phyloP scores from a whole-genome alignment of 1,140 invertebrate species.

The Drosophila lini region DNA sequence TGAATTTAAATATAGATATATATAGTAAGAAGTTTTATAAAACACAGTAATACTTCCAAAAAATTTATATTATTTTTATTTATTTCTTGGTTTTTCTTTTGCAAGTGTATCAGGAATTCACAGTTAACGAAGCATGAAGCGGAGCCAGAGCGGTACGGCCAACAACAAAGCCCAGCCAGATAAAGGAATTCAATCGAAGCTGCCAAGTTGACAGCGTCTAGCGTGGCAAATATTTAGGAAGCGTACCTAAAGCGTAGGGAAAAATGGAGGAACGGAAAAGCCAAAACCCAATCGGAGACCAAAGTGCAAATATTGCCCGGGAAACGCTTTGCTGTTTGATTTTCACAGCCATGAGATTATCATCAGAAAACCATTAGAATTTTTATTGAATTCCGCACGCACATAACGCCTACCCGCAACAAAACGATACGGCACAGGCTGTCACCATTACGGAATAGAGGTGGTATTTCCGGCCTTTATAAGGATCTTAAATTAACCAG shows the following conservation, averaged over 20 bases:
- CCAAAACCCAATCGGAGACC: constrained; percentile 54
- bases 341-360: constrained; percentile 79
- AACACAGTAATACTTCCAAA: no score
- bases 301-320: constrained; percentile 73
- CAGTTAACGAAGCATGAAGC: constrained; percentile 80
- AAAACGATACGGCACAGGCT: constrained; percentile 20
- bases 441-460: constrained; percentile 40
- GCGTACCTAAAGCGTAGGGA: background rate
- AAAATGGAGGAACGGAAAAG: constrained; percentile 23
- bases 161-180: constrained; percentile 42
- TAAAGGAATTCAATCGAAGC: constrained; percentile 82
- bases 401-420: constrained; percentile 44
- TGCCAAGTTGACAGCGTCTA: constrained; percentile 74
- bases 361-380: constrained; percentile 83
- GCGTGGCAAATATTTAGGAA: constrained; percentile 70
- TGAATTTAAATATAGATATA: no score
- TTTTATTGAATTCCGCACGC: constrained; percentile 82
- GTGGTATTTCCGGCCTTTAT: background rate
- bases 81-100: background rate
- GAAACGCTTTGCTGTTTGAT: constrained; percentile 72
- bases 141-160: constrained; percentile 44
- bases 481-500: background rate
- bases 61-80: no score
- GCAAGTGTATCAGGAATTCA: constrained; percentile 59
- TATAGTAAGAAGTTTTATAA: no score